Evolutionary conservation across 2,888 invertebrate genomes (phyloP).

Genomic region (Cephalotes varians): DNA sequence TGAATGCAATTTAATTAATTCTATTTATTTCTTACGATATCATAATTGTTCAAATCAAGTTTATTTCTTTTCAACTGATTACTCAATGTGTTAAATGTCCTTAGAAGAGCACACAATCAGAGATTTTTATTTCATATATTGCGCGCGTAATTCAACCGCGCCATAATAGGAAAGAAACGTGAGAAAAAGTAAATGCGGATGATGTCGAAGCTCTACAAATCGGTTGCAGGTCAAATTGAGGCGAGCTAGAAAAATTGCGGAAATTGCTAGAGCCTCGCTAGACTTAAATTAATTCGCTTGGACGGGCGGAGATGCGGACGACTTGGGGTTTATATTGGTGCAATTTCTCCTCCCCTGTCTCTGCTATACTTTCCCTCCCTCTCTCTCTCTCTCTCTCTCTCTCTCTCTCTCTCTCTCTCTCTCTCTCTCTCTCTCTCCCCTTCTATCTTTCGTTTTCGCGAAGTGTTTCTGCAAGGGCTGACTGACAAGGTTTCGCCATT

Average conservation of each 20-base stretch:
- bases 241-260: slow-evolving; percentile 78
- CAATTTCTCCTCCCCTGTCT: slow-evolving; percentile 51
- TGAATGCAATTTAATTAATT: background rate
- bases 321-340: slow-evolving; percentile 71
- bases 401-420: background rate
- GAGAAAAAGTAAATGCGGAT: slow-evolving; percentile 36
- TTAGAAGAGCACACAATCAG: background rate
- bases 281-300: slow-evolving; percentile 81
- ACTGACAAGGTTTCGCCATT: slow-evolving; percentile 78
- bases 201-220: slow-evolving; percentile 48
- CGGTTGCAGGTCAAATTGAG: slow-evolving; percentile 58
- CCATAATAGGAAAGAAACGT: background rate
- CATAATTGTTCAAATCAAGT: background rate
- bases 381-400: too few species aligned
- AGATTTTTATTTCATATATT: background rate
- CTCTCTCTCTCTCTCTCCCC: background rate
- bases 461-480: slow-evolving; percentile 70
- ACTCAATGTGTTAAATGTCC: background rate
- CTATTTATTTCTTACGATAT: background rate
- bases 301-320: slow-evolving; percentile 70
- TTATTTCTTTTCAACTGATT: background rate
- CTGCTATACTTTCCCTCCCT: background rate
- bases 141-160: slow-evolving; percentile 6
- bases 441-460: slow-evolving; percentile 25
- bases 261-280: slow-evolving; percentile 77